Base-by-base conservation (phyloP, 2,797 vertebrate genomes). In the Meda fulgida region DNA sequence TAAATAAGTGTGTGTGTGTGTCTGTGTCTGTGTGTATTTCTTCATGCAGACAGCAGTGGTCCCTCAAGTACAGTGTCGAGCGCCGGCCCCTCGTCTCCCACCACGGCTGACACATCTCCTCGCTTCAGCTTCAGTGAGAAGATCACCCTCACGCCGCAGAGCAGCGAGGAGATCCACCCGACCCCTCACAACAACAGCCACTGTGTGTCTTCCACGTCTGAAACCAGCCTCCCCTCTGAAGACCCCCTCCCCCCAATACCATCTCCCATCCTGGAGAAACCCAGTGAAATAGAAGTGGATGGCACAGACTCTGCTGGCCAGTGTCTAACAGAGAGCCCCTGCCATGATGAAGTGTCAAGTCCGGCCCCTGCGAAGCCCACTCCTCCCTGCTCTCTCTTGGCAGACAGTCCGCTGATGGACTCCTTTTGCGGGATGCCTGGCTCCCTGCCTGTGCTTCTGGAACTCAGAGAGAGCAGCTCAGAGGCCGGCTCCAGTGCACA, bases 31-130 rank as follows among this genome's bases (percentile, higher is more conserved):
- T 58, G 48, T 72, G 77, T 87, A 18, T 91, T 91, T 80, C 75
- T 84, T 43, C 34, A 21, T 94, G 89, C 96, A 99, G 98, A 98
- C 90, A 99, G 98, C 96, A 99, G 98, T 43, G 98, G 98, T 78
- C 98, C 97, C 0, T 99, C 97, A 89, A 98, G 98, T 87, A 97
- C 97, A 0, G 97, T 99, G 71, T 99, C 98, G 91, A 99, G 98
- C 43, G 98, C 97, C 7, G 98, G 98, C 1, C 98, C 98, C 0
- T 98, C 97, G 1, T 99, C 98, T 21, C 98, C 98, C 79, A 96
- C 96, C 53, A 94, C 96, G 4, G 92, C 95, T 4, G 97, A 98
- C 92, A 96, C 94, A 23, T 96, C 96, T 1, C 92, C 96, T 29
- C 96, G 93, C 83, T 99, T 99, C 95, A 96, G 95, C 94, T 98